These are phyloP conservation scores for Drosophila mayri DNA, from an alignment of 1,140 invertebrate species.

Conservation along the genomic window DNA sequence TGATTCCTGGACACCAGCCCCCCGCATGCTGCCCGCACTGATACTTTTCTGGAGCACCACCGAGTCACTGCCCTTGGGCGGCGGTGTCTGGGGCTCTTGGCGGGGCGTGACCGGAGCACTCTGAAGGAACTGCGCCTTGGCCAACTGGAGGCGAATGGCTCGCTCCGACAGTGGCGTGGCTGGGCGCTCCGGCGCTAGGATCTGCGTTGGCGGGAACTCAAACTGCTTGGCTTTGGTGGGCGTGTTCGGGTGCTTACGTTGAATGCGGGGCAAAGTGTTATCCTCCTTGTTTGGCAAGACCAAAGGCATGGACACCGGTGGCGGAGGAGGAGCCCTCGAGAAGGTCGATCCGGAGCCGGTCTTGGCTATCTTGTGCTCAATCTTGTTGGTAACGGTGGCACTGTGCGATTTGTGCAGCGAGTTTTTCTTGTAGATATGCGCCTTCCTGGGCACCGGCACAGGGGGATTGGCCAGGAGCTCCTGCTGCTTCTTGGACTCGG, in stretches of 20 bases:
- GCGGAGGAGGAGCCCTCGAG: constrained; percentile 26
- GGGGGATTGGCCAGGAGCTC: constrained; percentile 35
- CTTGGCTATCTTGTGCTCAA: constrained; percentile 81
- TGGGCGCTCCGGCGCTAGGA: constrained; percentile 45
- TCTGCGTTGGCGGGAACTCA: constrained; percentile 63
- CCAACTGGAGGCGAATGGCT: constrained; percentile 87
- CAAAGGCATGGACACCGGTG: constrained; percentile 9
- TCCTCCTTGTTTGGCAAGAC: constrained; percentile 62
- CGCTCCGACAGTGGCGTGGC: constrained; percentile 84
- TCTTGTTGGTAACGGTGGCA: constrained; percentile 65
- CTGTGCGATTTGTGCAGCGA: constrained; percentile 70
- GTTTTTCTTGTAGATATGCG: constrained; percentile 74
- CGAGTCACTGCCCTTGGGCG: neutral
- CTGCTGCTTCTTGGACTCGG: constrained; percentile 36
- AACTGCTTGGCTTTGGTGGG: constrained; percentile 76
- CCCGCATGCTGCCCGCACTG: constrained; percentile 89
- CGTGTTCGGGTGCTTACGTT: constrained; percentile 61
- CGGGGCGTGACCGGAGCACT: constrained; percentile 66
- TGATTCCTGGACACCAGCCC: constrained; percentile 24
- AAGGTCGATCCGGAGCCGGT: constrained; percentile 69
- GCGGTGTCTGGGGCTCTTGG: constrained; percentile 52
- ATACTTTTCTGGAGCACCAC: constrained; percentile 86
- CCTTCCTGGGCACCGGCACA: constrained; percentile 49
- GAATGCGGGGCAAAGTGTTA: constrained; percentile 73
- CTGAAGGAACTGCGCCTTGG: constrained; percentile 88